Evolutionary conservation across 2,797 vertebrate species (phyloP).

Genomic region (Molossus alvarezi): DNA sequence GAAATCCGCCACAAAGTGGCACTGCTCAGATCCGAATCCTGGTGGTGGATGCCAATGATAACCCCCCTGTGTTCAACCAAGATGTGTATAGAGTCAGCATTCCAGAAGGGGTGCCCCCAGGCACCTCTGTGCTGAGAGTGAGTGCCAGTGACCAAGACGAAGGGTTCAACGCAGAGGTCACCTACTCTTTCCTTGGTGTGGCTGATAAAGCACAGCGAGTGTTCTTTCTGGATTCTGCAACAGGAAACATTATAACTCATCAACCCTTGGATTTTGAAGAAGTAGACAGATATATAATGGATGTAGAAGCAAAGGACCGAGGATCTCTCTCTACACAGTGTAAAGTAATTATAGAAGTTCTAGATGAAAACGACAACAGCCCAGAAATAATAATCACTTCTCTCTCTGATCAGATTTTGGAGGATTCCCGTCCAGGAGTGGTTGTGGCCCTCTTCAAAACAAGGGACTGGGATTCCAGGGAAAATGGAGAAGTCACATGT

Average conservation of each 20-base stretch:
- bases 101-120: constrained; percentile 85
- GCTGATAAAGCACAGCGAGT: constrained; percentile 39
- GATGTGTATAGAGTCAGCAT: constrained; percentile 85
- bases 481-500: constrained; percentile 91
- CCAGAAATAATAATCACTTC: constrained; percentile 91
- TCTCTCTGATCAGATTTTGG: constrained; percentile 88
- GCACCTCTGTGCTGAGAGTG: constrained; percentile 85
- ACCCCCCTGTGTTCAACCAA: constrained; percentile 87
- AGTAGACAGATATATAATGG: constrained; percentile 87
- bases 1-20: constrained; percentile 84
- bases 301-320: constrained; percentile 90
- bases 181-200: constrained; percentile 86
- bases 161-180: constrained; percentile 88
- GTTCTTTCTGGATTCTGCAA: constrained; percentile 66
- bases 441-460: constrained; percentile 92
- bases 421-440: constrained; percentile 87
- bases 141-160: constrained; percentile 89
- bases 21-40: constrained; percentile 83
- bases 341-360: constrained; percentile 89
- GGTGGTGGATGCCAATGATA: constrained; percentile 90
- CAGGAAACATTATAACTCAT: constrained; percentile 85
- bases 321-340: constrained; percentile 88
- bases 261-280: constrained; percentile 90
- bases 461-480: constrained; percentile 90
- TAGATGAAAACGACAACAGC: constrained; percentile 92